Evolutionary conservation across 2,113 vertebrate species (phyloP).

Genomic region (Lepisosteus oculatus): DNA sequence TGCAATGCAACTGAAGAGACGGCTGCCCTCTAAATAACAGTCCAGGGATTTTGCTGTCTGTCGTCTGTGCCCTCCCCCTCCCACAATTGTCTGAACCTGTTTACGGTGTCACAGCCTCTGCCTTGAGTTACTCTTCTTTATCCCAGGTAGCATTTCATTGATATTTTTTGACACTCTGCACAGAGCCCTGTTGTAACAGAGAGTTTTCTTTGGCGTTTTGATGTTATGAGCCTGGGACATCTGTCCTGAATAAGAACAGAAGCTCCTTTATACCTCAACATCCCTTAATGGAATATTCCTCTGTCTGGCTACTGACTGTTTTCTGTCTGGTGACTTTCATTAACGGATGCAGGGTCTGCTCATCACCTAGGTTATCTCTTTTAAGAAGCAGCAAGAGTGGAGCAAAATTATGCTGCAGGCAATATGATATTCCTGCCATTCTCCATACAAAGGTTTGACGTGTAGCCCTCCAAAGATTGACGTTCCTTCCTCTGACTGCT

Average conservation of each 20-base stretch:
- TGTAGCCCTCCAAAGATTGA: constrained; percentile 12
- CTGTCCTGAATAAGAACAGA: background rate
- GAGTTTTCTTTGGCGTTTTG: too few relatives aligned
- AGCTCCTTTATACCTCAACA: constrained; percentile 9
- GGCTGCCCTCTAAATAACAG: too few relatives aligned
- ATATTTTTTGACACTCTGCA: too few relatives aligned
- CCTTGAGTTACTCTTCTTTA: too few relatives aligned
- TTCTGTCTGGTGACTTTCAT: constrained; percentile 12
- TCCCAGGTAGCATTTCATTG: too few relatives aligned
- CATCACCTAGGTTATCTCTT: constrained; percentile 37
- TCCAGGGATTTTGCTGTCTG: too few relatives aligned
- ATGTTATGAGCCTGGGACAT: background rate
- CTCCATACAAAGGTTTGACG: too few relatives aligned
- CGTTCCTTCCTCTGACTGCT: background rate
- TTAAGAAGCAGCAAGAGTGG: constrained; percentile 18
- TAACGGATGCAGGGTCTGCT: constrained; percentile 24
- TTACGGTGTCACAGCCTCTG: too few relatives aligned
- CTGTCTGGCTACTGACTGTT: constrained; percentile 27
- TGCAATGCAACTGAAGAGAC: too few relatives aligned
- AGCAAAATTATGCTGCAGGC: constrained; percentile 18
- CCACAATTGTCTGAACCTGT: too few relatives aligned
- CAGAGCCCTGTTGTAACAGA: too few relatives aligned
- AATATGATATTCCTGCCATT: background rate
- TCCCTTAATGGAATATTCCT: constrained; percentile 5
- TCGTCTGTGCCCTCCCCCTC: too few relatives aligned